Evolutionary conservation across 1,140 invertebrate genomes (phyloP).

Genomic region (Eupristina koningsbergeri): DNA sequence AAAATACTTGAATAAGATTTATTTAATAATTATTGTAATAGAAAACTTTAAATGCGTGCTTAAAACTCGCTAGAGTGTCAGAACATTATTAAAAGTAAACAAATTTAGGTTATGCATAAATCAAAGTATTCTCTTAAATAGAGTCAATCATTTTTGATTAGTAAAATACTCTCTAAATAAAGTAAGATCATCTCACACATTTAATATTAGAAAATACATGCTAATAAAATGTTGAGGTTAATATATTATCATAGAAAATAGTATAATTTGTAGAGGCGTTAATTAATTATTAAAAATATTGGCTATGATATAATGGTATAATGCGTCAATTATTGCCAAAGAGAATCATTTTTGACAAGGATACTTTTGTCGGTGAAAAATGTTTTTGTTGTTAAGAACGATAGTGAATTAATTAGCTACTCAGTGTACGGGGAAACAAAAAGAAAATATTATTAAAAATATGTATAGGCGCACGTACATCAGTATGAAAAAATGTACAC

Average conservation of each 20-base stretch:
- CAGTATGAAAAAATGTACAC: neutral
- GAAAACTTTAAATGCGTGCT: neutral
- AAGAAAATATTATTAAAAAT: neutral
- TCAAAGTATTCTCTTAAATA: conserved; percentile 20
- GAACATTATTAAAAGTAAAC: conserved; percentile 11
- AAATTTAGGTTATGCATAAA: conserved; percentile 19
- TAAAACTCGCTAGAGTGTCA: neutral
- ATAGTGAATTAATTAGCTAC: neutral
- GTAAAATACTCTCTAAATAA: conserved; percentile 23
- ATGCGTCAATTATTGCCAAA: neutral
- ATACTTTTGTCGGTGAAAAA: neutral
- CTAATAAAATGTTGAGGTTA: neutral
- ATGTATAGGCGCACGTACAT: neutral
- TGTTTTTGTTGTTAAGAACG: neutral
- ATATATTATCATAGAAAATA: neutral
- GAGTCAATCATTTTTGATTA: conserved; percentile 5
- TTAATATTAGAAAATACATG: conserved; percentile 7
- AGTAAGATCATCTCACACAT: conserved; percentile 1
- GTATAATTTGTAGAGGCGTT: neutral
- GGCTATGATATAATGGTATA: neutral
- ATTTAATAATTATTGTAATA: neutral
- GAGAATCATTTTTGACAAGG: neutral
- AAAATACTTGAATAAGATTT: neutral
- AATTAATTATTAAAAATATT: neutral
- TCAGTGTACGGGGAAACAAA: neutral